These are phyloP conservation scores for Heteromurus nitidus DNA, from an alignment of 2,888 invertebrate genomes.

Conservation along the genomic window DNA sequence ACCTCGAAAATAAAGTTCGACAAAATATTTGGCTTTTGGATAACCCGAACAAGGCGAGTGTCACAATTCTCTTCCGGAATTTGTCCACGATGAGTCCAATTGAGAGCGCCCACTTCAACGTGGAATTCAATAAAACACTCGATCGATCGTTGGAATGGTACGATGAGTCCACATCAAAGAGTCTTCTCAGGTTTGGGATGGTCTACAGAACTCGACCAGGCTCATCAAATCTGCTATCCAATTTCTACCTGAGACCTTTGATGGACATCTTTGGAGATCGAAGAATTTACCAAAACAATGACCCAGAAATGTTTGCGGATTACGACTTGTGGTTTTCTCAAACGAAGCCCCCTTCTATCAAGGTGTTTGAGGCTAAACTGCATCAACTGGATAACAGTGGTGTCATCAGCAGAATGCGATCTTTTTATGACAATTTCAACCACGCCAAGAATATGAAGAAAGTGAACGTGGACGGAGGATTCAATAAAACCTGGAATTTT, in stretches of 20 bases:
- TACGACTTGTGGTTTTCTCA: background rate
- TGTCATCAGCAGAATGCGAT: background rate
- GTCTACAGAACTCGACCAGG: background rate
- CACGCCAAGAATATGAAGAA: background rate
- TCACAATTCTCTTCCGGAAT: no score
- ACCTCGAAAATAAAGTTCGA: no score
- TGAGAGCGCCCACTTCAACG: no score
- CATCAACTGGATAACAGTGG: background rate
- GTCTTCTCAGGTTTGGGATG: no score
- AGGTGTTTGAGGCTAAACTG: background rate
- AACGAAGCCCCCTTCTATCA: background rate
- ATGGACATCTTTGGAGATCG: background rate
- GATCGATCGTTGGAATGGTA: no score
- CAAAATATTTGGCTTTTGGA: no score
- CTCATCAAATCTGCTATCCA: background rate
- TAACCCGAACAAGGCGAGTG: no score
- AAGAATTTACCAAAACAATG: background rate
- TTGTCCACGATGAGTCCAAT: no score
- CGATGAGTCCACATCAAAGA: no score
- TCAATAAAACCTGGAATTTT: background rate
- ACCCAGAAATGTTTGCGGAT: background rate
- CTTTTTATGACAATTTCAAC: background rate
- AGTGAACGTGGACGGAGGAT: background rate
- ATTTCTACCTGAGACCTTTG: conserved; percentile 3
- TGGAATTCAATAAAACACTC: no score